Percentiles rank a stretch among this genome's conserved stretches.
Evolutionary conservation across 2,888 invertebrate genomes (phyloP).

Genomic region (Agelastica alni): DNA sequence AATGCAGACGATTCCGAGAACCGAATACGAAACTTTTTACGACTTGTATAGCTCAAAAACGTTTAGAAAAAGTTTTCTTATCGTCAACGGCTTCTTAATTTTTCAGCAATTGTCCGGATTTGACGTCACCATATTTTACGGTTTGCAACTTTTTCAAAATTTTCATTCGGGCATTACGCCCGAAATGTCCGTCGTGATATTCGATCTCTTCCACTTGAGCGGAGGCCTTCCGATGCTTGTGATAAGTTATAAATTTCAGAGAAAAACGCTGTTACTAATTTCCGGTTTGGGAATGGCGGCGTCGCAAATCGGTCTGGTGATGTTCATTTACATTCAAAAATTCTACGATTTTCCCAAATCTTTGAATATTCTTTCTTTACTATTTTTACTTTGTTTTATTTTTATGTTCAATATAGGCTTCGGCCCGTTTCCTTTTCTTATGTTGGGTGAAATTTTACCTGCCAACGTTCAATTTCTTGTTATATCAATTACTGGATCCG

Average conservation of each 20-base stretch:
- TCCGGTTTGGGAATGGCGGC: neutral
- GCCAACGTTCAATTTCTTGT: constrained; percentile 66
- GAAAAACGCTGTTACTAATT: neutral
- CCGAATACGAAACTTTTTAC: constrained; percentile 60
- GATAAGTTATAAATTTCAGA: neutral
- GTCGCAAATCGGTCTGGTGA: neutral
- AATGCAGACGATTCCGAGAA: constrained; percentile 2
- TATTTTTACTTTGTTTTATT: constrained; percentile 52
- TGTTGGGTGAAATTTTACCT: constrained; percentile 81
- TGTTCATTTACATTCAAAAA: constrained; percentile 37
- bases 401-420: constrained; percentile 69
- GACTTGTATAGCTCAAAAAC: neutral
- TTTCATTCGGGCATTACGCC: constrained; percentile 61
- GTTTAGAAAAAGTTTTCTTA: constrained; percentile 71
- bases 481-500: constrained; percentile 22
- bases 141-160: constrained; percentile 69
- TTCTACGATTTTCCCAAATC: constrained; percentile 67
- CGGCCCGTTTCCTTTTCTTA: constrained; percentile 80
- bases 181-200: neutral
- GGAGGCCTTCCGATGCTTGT: neutral
- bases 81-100: constrained; percentile 69
- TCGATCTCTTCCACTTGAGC: neutral
- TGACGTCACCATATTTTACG: constrained; percentile 79
- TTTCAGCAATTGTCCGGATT: constrained; percentile 85
- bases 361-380: neutral